Evolutionary conservation across 2,113 vertebrate species (phyloP).

Genomic region (Trochalopteron elliotii): DNA sequence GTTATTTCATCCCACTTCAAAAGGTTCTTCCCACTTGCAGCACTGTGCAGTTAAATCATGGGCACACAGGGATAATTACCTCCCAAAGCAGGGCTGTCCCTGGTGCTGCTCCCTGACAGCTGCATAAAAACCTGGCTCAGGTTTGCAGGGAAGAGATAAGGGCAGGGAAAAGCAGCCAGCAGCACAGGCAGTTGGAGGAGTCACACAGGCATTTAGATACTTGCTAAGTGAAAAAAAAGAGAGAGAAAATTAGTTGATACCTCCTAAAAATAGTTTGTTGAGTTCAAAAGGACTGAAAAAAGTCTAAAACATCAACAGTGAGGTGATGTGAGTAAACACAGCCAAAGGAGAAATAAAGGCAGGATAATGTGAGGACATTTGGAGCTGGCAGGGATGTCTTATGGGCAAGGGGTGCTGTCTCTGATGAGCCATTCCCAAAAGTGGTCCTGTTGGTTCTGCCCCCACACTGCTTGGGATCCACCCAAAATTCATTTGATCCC

Average conservation of each 20-base stretch:
- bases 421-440: fast-evolving
- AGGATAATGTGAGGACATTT: not conserved
- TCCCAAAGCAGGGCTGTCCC: not conserved
- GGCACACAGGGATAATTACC: not conserved
- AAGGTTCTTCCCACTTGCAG: not conserved
- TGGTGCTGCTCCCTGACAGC: not conserved
- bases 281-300: not conserved
- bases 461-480: not conserved
- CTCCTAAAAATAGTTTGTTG: not conserved
- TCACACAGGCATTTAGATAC: not conserved
- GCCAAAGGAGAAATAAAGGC: not conserved
- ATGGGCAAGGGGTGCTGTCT: fast-evolving
- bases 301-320: not conserved
- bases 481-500: not conserved
- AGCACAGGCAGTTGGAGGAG: not conserved
- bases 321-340: not conserved
- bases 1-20: not conserved
- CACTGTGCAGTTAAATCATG: not conserved
- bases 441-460: not conserved
- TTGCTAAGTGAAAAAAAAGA: not conserved
- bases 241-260: not conserved
- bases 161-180: not conserved
- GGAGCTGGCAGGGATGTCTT: not conserved
- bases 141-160: constrained; percentile 18
- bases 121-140: not conserved